These are phyloP conservation scores for Pituophis catenifer DNA, from an alignment of 2,113 vertebrate genomes.

Conservation along the genomic window DNA sequence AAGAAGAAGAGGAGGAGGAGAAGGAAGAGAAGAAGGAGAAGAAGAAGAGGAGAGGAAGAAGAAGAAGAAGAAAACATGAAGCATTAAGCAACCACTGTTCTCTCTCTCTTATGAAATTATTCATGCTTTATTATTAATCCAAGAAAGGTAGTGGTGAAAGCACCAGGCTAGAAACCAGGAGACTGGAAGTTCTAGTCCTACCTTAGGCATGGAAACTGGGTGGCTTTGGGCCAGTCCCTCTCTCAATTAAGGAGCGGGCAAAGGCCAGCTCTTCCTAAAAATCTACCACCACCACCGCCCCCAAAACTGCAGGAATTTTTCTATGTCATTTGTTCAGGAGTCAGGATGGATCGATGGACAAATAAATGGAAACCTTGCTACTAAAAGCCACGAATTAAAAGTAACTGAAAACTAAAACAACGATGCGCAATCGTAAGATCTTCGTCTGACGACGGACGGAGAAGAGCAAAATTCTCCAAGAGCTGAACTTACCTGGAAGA, in stretches of 20 bases:
- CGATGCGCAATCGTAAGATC: background rate
- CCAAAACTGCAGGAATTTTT: background rate
- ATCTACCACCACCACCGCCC: background rate
- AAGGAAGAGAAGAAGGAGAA: accelerated
- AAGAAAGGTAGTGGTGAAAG: background rate
- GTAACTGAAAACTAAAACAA: background rate
- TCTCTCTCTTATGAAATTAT: background rate
- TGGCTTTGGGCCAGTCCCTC: background rate
- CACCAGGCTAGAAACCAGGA: background rate
- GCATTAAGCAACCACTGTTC: background rate
- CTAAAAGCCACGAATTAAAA: background rate
- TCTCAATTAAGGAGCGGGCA: background rate
- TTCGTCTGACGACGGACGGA: background rate
- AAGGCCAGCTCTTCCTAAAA: background rate
- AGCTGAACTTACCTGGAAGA: slow-evolving; percentile 54
- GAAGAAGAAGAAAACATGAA: slow-evolving; percentile 26
- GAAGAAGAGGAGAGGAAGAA: accelerated
- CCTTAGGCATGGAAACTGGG: background rate
- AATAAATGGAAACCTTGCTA: background rate
- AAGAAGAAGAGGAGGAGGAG: too few relatives aligned
- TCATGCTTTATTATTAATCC: background rate
- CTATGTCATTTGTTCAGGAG: background rate
- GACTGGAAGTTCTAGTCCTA: background rate
- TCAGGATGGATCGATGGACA: background rate
- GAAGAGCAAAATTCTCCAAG: background rate